Percentiles rank a stretch among this genome's conserved stretches.
Evolutionary conservation across 2,888 invertebrate species (phyloP).

Genomic region (Teleogryllus oceanicus): DNA sequence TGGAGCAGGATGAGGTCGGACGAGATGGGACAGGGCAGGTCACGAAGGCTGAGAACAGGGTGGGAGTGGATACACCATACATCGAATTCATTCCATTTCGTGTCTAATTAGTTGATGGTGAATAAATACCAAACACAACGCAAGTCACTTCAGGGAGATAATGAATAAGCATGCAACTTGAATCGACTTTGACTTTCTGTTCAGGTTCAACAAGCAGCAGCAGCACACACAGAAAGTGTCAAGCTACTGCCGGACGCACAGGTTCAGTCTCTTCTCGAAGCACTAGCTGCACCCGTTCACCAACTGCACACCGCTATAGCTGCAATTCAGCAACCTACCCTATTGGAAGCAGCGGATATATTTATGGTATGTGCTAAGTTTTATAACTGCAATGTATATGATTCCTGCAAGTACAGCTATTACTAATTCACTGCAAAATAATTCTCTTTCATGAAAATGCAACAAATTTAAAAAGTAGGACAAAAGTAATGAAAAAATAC

Average conservation of each 20-base stretch:
- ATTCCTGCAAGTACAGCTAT: too few relatives aligned
- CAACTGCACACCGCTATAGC: conserved; percentile 19
- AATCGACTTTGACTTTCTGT: neutral
- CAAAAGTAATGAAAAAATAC: too few relatives aligned
- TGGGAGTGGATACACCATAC: neutral
- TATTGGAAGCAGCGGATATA: conserved; percentile 34
- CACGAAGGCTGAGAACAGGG: too few relatives aligned
- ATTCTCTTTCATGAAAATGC: too few relatives aligned
- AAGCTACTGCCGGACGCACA: neutral
- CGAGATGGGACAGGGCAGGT: too few relatives aligned
- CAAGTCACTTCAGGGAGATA: too few relatives aligned
- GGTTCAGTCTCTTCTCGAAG: neutral
- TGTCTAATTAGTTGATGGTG: neutral
- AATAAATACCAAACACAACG: too few relatives aligned
- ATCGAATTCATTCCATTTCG: neutral
- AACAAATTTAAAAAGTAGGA: too few relatives aligned
- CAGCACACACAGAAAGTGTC: neutral
- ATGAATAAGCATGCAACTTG: conserved; percentile 21
- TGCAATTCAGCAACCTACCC: conserved; percentile 34
- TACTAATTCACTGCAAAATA: too few relatives aligned
- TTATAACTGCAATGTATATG: too few relatives aligned
- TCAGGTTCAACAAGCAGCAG: conserved; percentile 6
- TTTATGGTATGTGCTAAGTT: too few relatives aligned
- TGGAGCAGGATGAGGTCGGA: too few relatives aligned
- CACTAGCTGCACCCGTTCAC: neutral